Evolutionary conservation across 2,888 invertebrate species (phyloP), one percentile per base, ranked within the genome.

Genomic region (Antheraea assamensis): DNA sequence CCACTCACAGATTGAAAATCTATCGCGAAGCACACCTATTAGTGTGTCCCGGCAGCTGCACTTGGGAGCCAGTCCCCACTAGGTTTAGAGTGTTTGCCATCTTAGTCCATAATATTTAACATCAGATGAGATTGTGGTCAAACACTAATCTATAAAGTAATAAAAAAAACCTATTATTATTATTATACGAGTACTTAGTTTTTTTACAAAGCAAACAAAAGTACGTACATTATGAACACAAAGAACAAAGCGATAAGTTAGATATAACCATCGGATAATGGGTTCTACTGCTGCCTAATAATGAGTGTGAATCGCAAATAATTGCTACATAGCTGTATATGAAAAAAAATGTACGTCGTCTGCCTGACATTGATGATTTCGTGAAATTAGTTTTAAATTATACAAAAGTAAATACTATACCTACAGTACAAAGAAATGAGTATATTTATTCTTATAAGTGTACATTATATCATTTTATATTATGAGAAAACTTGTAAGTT

Each of bases 251-350:
- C 68, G 35, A 68, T 68, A 21, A 68, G 19, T 68, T 35, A 10
- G 24, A 31, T 68, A 21, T 35, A 24, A 35, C n/a, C n/a, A 24
- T 68, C n/a, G 68, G 68, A n/a, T 68, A 68, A 68, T 68, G 31
- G 13, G 35, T 68, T 21, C 24, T 13, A 58, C 58, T 58, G 24
- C 13, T 10, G 58, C 13, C 58, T 15, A 24, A 58, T 24, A 58
- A 58, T 58, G 3, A 24, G 13, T 58, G 58, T 35, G 19, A 68
- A 35, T 35, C 8, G n/a, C n/a, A 68, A 68, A 68, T 68, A 68
- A 68, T 35, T 35, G 21, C 21, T 52, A 52, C 21, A 4, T 24
- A 58, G 10, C 15, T 24, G 27, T 64, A 30, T 17, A 64, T 13
- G 15, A 64, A 64, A 64, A n/a, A 64, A 64, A 58, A 13, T 58